A percentile compares a stretch with the other conserved stretches of the same genome.
Conservation (phyloP, 2,888 invertebrate genomes). For the Panorpa germanica region DNA sequence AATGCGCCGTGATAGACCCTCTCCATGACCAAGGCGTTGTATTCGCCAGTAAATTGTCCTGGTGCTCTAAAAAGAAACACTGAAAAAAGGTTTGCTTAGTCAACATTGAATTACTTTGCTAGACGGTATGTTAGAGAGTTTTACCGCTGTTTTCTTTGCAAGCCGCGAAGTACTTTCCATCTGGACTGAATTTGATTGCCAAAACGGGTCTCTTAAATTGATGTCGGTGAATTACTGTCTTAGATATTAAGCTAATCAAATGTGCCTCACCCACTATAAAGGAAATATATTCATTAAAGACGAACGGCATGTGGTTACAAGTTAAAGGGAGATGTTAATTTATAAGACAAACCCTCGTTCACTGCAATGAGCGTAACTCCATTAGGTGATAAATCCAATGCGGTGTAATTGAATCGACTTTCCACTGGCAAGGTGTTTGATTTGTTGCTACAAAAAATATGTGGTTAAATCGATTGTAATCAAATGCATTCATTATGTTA, state of each 20-base stretch:
- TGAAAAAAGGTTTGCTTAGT: constrained; percentile 21
- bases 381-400: constrained; percentile 74
- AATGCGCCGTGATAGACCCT: constrained; percentile 63
- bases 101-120: constrained; percentile 2
- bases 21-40: constrained; percentile 74
- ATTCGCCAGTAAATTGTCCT: constrained; percentile 58
- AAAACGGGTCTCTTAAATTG: constrained; percentile 61
- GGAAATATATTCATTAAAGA: constrained; percentile 12
- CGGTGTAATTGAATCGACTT: constrained; percentile 67
- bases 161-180: constrained; percentile 83
- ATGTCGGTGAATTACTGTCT: constrained; percentile 64
- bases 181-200: constrained; percentile 77
- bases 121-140: constrained; percentile 9
- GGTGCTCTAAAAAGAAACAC: constrained; percentile 79
- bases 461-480: constrained; percentile 5
- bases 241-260: constrained; percentile 69
- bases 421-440: constrained; percentile 76
- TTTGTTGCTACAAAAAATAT: constrained; percentile 74
- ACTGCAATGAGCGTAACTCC: constrained; percentile 69
- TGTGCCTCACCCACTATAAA: constrained; percentile 58
- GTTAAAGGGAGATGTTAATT: too few species aligned
- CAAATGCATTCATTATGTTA: constrained; percentile 7
- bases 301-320: not conserved
- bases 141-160: constrained; percentile 68
- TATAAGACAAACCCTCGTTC: constrained; percentile 51